Evolutionary conservation across 2,888 invertebrate species (phyloP).

Genomic region (Dryadula phaetusa): DNA sequence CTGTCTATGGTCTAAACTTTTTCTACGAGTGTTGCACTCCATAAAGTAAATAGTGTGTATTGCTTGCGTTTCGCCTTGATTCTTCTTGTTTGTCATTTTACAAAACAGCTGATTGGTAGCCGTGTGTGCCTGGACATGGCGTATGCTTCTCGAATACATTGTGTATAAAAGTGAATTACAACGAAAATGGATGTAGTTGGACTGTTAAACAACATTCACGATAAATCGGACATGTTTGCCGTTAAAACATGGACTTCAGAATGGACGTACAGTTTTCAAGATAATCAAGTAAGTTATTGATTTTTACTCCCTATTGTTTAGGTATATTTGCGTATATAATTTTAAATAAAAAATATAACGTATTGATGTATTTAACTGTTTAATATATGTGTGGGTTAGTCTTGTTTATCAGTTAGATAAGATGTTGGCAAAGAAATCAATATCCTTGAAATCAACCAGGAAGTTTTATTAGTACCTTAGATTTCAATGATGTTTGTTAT

Average conservation of each 20-base stretch:
- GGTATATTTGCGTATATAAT: conserved; percentile 16
- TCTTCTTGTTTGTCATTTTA: conserved; percentile 30
- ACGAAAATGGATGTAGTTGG: conserved; percentile 77
- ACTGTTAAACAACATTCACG: conserved; percentile 74
- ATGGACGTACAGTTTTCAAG: conserved; percentile 78
- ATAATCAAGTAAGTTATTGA: conserved; percentile 74
- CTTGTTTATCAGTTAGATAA: conserved; percentile 30
- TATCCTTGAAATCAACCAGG: conserved; percentile 50
- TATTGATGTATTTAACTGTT: not conserved
- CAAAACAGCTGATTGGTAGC: conserved; percentile 60
- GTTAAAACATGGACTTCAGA: conserved; percentile 80
- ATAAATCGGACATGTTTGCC: conserved; percentile 78
- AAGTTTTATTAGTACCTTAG: conserved; percentile 28
- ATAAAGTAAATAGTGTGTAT: conserved; percentile 2
- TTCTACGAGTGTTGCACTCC: conserved; percentile 10
- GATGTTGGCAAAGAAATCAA: conserved; percentile 43
- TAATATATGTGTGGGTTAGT: not conserved
- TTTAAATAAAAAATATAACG: conserved; percentile 26
- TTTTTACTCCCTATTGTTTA: conserved; percentile 42
- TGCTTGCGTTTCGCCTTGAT: not conserved
- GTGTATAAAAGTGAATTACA: conserved; percentile 33
- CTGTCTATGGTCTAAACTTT: not conserved
- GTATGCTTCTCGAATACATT: conserved; percentile 32
- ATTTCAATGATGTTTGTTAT: not conserved
- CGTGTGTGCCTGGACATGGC: conserved; percentile 29